Evolutionary conservation across 2,113 vertebrate genomes (phyloP).

Genomic region (Nematolebias whitei): DNA sequence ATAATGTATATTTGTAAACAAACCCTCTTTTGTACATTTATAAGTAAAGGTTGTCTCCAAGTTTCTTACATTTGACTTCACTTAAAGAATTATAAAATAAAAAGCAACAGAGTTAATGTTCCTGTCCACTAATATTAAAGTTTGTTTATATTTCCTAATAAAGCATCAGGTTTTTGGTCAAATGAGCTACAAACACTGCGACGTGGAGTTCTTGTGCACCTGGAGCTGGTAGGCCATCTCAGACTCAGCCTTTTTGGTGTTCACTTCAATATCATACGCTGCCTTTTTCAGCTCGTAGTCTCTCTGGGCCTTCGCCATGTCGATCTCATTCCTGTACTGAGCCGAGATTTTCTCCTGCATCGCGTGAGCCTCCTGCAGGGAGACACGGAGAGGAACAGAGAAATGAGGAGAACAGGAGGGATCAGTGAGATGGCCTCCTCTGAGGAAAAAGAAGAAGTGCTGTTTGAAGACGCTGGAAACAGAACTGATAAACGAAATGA

Average conservation of each 20-base stretch:
- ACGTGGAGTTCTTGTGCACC: slow-evolving; percentile 68
- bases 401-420: background rate
- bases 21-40: too few species aligned
- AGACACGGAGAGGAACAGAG: background rate
- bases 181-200: background rate
- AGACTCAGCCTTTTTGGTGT: slow-evolving; percentile 89
- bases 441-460: slow-evolving; percentile 11
- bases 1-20: too few species aligned
- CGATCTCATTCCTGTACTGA: slow-evolving; percentile 89
- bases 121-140: too few species aligned
- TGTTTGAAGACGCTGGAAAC: too few species aligned
- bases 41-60: too few species aligned
- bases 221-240: slow-evolving; percentile 92
- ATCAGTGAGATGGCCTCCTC: background rate
- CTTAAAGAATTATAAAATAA: too few species aligned
- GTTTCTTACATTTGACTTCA: too few species aligned
- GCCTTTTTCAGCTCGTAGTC: slow-evolving; percentile 93
- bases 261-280: slow-evolving; percentile 86
- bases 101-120: too few species aligned
- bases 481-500: too few species aligned
- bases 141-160: too few species aligned
- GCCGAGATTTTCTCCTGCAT: slow-evolving; percentile 89
- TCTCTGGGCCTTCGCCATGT: slow-evolving; percentile 91
- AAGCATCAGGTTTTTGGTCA: background rate
- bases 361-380: slow-evolving; percentile 86